Evolutionary conservation across 2,797 vertebrate species (phyloP).

Genomic region (Clarias laeviceps): DNA sequence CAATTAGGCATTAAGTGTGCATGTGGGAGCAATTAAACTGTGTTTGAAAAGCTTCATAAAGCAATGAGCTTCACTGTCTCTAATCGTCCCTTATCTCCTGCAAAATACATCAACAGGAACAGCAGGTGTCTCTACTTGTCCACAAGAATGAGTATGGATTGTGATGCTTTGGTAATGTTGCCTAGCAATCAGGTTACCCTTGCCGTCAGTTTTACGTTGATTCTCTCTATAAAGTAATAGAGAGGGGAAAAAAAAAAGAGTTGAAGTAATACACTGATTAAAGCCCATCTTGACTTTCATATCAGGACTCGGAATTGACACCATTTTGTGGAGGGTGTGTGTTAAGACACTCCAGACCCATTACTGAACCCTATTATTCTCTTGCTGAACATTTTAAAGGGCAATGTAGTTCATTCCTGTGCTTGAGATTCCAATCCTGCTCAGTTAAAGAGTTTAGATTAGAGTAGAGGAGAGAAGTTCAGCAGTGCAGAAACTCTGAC

Average conservation of each 20-base stretch:
- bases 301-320: neutral
- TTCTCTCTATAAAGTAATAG: neutral
- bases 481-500: constrained; percentile 54
- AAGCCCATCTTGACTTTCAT: neutral
- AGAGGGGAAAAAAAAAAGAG: neutral
- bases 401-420: neutral
- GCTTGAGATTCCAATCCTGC: neutral
- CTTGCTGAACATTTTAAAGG: constrained; percentile 20
- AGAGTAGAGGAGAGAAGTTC: constrained; percentile 35
- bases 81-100: constrained; percentile 44
- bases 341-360: neutral
- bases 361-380: constrained; percentile 31
- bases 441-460: constrained; percentile 29
- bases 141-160: neutral
- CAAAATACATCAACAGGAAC: constrained; percentile 39
- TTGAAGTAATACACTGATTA: neutral
- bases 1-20: constrained; percentile 47
- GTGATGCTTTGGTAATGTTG: neutral
- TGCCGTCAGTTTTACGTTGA: neutral
- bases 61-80: constrained; percentile 41
- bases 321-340: neutral
- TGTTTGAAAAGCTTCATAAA: constrained; percentile 52
- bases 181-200: neutral
- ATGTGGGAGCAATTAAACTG: constrained; percentile 52
- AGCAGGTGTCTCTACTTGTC: neutral